A percentile compares a stretch with the other conserved stretches of the same genome.
These are phyloP conservation scores for Drosophila obscura DNA, from an alignment of 1,140 invertebrate genomes.

Conservation along the genomic window DNA sequence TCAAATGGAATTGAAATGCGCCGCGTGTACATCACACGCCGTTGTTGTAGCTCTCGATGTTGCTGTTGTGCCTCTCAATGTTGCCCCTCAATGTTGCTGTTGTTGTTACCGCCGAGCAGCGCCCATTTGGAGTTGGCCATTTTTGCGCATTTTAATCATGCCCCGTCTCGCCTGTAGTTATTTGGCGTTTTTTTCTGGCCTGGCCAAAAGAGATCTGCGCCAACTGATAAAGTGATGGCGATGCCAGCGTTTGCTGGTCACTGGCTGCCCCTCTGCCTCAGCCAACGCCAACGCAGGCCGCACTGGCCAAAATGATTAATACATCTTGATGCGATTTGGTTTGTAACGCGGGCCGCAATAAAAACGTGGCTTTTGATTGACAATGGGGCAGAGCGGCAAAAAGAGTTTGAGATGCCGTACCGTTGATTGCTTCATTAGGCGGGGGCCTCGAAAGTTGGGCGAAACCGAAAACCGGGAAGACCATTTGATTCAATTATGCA, in stretches of 20 bases:
- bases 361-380: slow-evolving; percentile 78
- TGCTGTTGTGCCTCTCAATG: slow-evolving; percentile 11
- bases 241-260: slow-evolving; percentile 37
- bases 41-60: slow-evolving; percentile 42
- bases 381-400: slow-evolving; percentile 56
- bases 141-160: slow-evolving; percentile 80
- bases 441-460: slow-evolving; percentile 49
- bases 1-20: slow-evolving; percentile 82
- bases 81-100: slow-evolving; percentile 28
- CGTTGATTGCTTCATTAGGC: slow-evolving; percentile 78
- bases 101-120: slow-evolving; percentile 64
- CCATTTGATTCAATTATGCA: slow-evolving; percentile 78
- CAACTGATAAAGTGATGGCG: slow-evolving; percentile 66
- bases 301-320: slow-evolving; percentile 74
- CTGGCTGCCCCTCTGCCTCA: slow-evolving; percentile 14
- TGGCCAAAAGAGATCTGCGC: slow-evolving; percentile 67
- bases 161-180: slow-evolving; percentile 73
- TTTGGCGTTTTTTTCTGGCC: slow-evolving; percentile 64
- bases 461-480: slow-evolving; percentile 31
- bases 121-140: slow-evolving; percentile 79
- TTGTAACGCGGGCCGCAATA: slow-evolving; percentile 74
- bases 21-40: slow-evolving; percentile 77
- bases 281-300: slow-evolving; percentile 59
- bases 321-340: slow-evolving; percentile 81
- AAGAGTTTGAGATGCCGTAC: slow-evolving; percentile 64